A percentile compares a stretch with the other conserved stretches of the same genome.
Conservation (phyloP, 2,888 invertebrate species). For the Nomada lathburiana region DNA sequence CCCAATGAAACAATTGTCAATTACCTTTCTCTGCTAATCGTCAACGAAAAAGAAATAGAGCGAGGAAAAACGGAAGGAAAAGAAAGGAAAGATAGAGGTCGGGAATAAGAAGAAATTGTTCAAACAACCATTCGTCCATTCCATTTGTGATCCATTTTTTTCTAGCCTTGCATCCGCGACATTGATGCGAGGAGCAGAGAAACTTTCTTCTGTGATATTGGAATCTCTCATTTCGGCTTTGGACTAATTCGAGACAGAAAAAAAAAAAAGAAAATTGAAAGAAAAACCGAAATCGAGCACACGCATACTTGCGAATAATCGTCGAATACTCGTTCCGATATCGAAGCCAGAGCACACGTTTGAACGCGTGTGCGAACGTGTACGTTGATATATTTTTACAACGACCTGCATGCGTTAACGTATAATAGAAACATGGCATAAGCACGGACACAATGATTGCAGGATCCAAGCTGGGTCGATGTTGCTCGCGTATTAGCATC, state of each 20-base stretch:
- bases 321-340: constrained; percentile 53
- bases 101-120: constrained; percentile 16
- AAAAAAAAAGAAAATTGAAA: neutral
- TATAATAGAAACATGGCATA: constrained; percentile 14
- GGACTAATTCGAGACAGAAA: neutral
- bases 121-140: constrained; percentile 44
- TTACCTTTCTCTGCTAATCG: constrained; percentile 48
- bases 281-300: constrained; percentile 46
- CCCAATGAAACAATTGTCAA: constrained; percentile 63
- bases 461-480: constrained; percentile 26
- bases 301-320: neutral
- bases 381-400: constrained; percentile 65
- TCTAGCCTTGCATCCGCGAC: constrained; percentile 37
- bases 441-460: neutral
- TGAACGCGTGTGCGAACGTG: constrained; percentile 30
- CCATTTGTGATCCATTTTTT: constrained; percentile 43
- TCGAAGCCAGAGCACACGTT: constrained; percentile 37
- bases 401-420: constrained; percentile 55
- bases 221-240: constrained; percentile 72
- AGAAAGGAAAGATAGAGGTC: neutral
- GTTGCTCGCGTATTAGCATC: neutral
- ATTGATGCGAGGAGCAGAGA: constrained; percentile 43
- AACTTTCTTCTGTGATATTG: constrained; percentile 78
- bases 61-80: neutral
- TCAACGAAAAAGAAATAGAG: neutral